Base-by-base conservation (phyloP, 2,888 invertebrate genomes). In the Helleia helle region DNA sequence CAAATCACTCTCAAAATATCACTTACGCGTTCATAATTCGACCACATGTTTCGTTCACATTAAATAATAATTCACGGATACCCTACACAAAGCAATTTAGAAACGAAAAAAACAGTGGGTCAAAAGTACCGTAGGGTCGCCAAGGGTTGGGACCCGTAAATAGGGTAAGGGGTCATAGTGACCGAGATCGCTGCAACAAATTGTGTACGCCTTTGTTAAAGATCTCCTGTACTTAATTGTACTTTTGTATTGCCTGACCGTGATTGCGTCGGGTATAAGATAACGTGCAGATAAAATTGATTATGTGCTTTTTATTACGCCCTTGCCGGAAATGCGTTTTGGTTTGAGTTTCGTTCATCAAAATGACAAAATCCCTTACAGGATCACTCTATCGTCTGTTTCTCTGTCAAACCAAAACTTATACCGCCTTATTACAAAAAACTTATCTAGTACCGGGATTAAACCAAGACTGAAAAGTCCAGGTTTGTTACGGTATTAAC, bases 111-210 rank as follows among this genome's bases (percentile, higher is more conserved):
- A 34, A 12, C 34, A 17, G 22, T 38, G 48, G 53, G 42, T 44
- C 51, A 26, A 48, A 54, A 54, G 51, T 58, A 49, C 48, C 50
- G 50, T 55, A 54, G 56, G 60, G 38, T 29, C 28, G 72, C 71
- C 58, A 59, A 59, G 64, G 65, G 65, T 70, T 52, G 45, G 36
- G 41, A 42, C n/a, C 39, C 36, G 39, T 71, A 74, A 80, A 76
- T 81, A 73, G 80, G 80, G 79, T 77, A 79, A 81, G 81, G 74
- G 83, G 83, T 84, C 83, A 81, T 75, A 77, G 73, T 79, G 64
- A 66, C 64, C 65, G 69, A 69, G 71, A 76, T 79, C 83, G 80
- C 80, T 84, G 84, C 77, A 83, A 79, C 84, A 83, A 83, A 83
- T 81, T 76, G 79, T 75, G 65, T 62, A 66, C 71, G 65, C 62